Evolutionary conservation across 2,797 vertebrate genomes (phyloP).

Genomic region (Dicrostonyx torquatus): DNA sequence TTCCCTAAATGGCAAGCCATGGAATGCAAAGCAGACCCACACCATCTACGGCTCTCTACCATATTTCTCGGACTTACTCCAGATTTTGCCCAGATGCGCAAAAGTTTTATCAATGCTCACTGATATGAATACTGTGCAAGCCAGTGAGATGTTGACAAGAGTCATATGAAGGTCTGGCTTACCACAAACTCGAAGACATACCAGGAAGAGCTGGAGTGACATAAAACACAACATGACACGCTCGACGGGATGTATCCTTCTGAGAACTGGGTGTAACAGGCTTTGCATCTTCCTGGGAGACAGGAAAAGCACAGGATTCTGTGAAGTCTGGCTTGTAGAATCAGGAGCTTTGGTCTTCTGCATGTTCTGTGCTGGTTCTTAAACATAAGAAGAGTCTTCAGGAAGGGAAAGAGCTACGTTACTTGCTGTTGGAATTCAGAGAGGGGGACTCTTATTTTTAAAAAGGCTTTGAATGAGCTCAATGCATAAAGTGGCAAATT

Average conservation of each 20-base stretch:
- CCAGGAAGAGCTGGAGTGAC: neutral
- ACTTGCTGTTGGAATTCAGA: neutral
- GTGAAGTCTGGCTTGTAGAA: neutral
- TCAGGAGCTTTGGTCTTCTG: neutral
- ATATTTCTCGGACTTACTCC: no score
- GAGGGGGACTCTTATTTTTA: neutral
- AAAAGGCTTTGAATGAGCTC: constrained; percentile 44
- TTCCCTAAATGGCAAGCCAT: neutral
- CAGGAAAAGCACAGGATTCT: neutral
- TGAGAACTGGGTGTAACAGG: neutral
- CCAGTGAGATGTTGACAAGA: neutral
- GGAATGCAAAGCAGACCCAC: neutral
- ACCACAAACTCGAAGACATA: neutral
- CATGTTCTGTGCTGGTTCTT: neutral
- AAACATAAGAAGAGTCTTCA: constrained; percentile 21
- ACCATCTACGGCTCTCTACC: accelerated
- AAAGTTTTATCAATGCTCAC: neutral
- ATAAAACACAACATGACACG: neutral
- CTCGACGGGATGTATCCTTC: neutral
- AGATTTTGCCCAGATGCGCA: neutral
- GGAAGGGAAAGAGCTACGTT: neutral
- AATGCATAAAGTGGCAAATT: constrained; percentile 13
- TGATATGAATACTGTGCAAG: neutral
- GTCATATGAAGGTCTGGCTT: neutral
- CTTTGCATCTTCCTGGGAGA: neutral